Evolutionary conservation across 2,888 invertebrate species (phyloP), one percentile per base, ranked within the genome.

Genomic region (Pheosia gnoma): DNA sequence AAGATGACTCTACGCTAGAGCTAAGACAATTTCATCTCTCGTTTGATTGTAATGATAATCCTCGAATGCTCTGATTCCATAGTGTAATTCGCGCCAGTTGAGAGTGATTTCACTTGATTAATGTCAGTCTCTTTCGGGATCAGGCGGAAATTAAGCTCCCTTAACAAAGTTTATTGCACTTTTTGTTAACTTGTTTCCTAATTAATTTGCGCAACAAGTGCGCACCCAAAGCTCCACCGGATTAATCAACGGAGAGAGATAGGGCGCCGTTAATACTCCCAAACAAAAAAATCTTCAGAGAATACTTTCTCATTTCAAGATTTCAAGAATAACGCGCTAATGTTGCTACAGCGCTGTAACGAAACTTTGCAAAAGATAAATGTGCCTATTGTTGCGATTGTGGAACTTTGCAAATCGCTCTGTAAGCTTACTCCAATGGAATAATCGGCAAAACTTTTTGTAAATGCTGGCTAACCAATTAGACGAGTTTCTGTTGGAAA

Each of bases 151-250:
- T 90, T 87, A 88, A 87, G 87, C 87, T 87, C 84, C 87, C 85
- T 85, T 85, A 87, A 85, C 84, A 82, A 87, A 88, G 82, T 87
- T 88, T 88, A 90, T 89, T 88, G 87, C 89, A 90, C 79, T 89
- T 90, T 90, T 90, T 90, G 87, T 86, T 86, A 88, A 86, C 86
- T 89, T 88, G 87, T 87, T 86, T 85, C 81, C 84, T 88, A 88
- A 89, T 88, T 90, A 90, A 88, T 91, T 86, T 83, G 73, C 75
- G 90, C 90, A 89, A 91, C 89, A 90, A 90, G 90, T 89, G 80
- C 79, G 74, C 68, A 62, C 54, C 69, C 70, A 80, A 79, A 77
- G 76, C 74, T 74, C 59, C 59, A 66, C 65, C 39, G 66, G 70
- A 76, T 78, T 76, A 77, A 79, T 80, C 75, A 72, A 71, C 68